phyloP scores from a whole-genome alignment of 2,888 invertebrate species.

The Physocephala rufipes region DNA sequence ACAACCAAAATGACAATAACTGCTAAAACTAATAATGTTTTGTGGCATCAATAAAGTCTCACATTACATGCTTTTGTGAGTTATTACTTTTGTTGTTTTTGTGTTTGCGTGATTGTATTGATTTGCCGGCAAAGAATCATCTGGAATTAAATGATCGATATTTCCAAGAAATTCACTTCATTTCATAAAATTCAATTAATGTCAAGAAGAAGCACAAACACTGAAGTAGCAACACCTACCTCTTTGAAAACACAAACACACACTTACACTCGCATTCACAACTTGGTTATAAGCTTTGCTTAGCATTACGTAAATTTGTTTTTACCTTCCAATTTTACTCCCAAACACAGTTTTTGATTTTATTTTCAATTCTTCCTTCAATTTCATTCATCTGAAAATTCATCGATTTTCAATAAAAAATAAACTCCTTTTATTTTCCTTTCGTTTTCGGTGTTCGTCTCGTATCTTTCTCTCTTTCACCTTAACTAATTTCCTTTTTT shows the following conservation, averaged over 20 bases:
- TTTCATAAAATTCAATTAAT: neutral
- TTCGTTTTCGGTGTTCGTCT: neutral
- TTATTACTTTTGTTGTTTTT: too few species aligned
- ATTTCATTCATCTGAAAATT: slow-evolving; percentile 15
- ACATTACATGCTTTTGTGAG: neutral
- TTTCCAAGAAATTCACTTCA: slow-evolving; percentile 22
- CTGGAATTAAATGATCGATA: slow-evolving; percentile 12
- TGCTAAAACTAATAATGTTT: too few species aligned
- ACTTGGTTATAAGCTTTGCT: neutral
- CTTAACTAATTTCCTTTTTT: neutral
- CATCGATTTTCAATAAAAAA: slow-evolving; percentile 33
- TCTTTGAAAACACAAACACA: neutral
- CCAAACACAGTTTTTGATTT: slow-evolving; percentile 17
- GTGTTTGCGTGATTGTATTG: neutral
- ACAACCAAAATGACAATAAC: neutral
- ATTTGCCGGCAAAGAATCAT: slow-evolving; percentile 7
- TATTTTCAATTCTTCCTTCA: neutral
- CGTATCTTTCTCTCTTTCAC: neutral
- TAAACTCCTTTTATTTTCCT: neutral
- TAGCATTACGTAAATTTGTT: neutral
- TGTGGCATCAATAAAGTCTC: too few species aligned
- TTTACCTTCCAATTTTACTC: neutral
- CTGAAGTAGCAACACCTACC: too few species aligned
- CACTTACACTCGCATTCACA: neutral
- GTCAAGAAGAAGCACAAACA: too few species aligned